These are phyloP conservation scores for Euschistus heros DNA, from an alignment of 1,140 invertebrate genomes.

Conservation along the genomic window DNA sequence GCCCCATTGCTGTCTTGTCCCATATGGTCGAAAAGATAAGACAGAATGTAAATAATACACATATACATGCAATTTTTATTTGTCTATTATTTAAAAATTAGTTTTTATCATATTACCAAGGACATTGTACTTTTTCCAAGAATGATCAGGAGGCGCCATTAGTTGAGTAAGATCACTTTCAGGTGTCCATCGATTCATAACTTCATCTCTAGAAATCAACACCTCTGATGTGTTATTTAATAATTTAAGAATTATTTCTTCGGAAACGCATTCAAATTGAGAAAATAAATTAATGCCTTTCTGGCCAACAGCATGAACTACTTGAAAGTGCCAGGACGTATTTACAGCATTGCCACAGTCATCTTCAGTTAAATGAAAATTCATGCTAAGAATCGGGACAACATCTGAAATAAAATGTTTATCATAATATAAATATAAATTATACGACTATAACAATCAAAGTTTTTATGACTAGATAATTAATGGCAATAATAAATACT, in stretches of 20 bases:
- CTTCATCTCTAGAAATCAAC: slow-evolving; percentile 5
- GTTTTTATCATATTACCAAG: background rate
- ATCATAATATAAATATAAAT: no score
- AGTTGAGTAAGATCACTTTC: background rate
- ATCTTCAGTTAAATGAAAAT: slow-evolving; percentile 9
- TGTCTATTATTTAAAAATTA: slow-evolving; percentile 2
- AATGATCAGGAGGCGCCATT: background rate
- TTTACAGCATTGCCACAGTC: background rate
- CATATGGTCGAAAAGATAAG: no score
- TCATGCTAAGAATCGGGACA: background rate
- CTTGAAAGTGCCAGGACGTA: background rate
- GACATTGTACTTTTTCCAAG: slow-evolving; percentile 12
- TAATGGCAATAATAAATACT: no score
- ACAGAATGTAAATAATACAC: no score
- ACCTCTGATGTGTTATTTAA: background rate
- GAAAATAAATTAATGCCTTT: background rate
- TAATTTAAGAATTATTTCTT: background rate
- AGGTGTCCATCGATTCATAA: background rate
- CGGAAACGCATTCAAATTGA: background rate
- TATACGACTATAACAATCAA: no score
- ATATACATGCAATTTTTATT: background rate
- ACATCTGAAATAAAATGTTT: slow-evolving; percentile 1
- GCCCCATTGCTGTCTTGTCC: no score
- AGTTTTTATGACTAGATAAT: no score
- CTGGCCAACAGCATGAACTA: background rate